Evolutionary conservation across 2,797 vertebrate species (phyloP).

Genomic region (Gallirallus australis): DNA sequence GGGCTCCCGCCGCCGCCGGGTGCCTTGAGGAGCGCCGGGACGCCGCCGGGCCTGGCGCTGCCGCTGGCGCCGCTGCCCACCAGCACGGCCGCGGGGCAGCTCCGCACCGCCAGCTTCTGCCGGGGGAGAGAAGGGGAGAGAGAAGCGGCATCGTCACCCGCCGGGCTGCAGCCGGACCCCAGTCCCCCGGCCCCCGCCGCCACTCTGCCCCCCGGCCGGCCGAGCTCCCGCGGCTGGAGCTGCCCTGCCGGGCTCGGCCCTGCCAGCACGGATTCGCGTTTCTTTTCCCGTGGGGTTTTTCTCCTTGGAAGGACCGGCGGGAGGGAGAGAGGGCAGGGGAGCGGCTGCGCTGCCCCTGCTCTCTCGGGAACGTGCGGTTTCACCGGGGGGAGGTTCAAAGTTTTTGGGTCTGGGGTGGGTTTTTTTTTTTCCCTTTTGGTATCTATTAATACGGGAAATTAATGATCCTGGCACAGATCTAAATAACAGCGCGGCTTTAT

Average conservation of each 20-base stretch:
- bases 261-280: not conserved
- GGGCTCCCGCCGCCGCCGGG: not conserved
- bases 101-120: constrained; percentile 87
- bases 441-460: not conserved
- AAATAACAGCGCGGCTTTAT: not conserved
- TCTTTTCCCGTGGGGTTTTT: not conserved
- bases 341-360: not conserved
- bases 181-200: not conserved
- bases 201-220: not conserved
- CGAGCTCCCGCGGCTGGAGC: not conserved
- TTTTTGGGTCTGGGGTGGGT: too few relatives aligned
- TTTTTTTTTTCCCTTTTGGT: not conserved
- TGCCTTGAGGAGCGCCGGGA: constrained; percentile 80
- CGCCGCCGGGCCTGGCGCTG: constrained; percentile 68
- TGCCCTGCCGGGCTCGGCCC: not conserved
- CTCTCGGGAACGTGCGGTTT: not conserved
- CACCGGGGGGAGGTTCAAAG: not conserved
- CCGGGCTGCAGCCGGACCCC: not conserved
- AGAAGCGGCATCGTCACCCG: not conserved
- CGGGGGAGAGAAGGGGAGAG: constrained; percentile 30
- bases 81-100: constrained; percentile 76
- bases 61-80: constrained; percentile 66
- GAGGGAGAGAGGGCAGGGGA: not conserved
- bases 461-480: not conserved
- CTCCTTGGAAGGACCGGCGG: not conserved